phyloP scores from a whole-genome alignment of 2,113 vertebrate species.

The Thamnaconus septentrionalis region DNA sequence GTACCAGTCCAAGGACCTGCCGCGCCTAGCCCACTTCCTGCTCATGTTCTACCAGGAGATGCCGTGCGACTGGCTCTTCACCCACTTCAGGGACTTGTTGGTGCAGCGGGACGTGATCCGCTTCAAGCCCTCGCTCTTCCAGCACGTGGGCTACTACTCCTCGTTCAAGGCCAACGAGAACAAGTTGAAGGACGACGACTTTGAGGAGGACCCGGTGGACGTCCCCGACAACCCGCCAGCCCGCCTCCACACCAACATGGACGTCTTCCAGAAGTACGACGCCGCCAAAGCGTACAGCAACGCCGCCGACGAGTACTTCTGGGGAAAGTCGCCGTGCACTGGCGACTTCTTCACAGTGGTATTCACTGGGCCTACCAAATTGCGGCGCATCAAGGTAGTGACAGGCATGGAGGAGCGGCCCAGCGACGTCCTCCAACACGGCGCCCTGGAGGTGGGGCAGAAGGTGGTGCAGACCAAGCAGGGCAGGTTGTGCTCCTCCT shows the following conservation, averaged over 20 bases:
- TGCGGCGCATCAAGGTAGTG: constrained; percentile 86
- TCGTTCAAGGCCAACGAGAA: constrained; percentile 96
- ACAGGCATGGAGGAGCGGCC: constrained; percentile 92
- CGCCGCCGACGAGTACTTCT: constrained; percentile 88
- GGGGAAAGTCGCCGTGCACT: constrained; percentile 88
- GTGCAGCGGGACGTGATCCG: constrained; percentile 91
- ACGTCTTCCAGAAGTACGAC: constrained; percentile 92
- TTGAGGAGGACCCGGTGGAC: constrained; percentile 94
- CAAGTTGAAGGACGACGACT: constrained; percentile 97
- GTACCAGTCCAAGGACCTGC: constrained; percentile 85
- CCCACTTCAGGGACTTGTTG: constrained; percentile 90
- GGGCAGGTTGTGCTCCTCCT: constrained; percentile 82
- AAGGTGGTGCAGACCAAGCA: constrained; percentile 80
- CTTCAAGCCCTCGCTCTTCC: constrained; percentile 97
- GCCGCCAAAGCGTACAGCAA: constrained; percentile 91
- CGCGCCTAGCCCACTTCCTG: constrained; percentile 93
- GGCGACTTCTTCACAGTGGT: constrained; percentile 88
- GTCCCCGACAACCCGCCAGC: constrained; percentile 95
- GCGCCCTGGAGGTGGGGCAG: constrained; percentile 88
- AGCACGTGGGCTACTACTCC: constrained; percentile 99
- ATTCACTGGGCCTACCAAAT: constrained; percentile 85
- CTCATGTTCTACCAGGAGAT: constrained; percentile 99
- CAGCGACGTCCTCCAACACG: constrained; percentile 90
- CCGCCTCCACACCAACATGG: constrained; percentile 88
- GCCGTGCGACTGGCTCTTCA: constrained; percentile 97